Percentiles rank a stretch among this genome's conserved stretches.
Evolutionary conservation across 2,888 invertebrate genomes (phyloP).

Genomic region (Lissonota sp.): DNA sequence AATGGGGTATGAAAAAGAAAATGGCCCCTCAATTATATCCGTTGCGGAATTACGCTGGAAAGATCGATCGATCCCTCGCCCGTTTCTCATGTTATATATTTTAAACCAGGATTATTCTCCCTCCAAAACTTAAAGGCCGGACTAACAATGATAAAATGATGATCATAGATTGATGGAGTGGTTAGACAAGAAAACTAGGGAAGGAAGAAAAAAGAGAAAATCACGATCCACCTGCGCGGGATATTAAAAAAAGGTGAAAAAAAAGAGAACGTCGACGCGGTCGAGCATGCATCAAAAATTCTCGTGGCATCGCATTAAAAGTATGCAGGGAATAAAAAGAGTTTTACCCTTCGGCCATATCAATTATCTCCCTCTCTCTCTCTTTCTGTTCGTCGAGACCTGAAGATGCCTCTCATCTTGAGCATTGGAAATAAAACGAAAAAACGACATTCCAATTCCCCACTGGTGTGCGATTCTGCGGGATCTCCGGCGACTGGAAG

Average conservation of each 20-base stretch:
- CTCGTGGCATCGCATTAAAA: slow-evolving; percentile 39
- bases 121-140: background rate
- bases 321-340: background rate
- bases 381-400: background rate
- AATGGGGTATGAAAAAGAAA: slow-evolving; percentile 37
- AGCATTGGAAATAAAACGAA: slow-evolving; percentile 17
- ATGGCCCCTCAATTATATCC: slow-evolving; percentile 41
- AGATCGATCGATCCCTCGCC: too few species aligned
- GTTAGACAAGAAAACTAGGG: background rate
- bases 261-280: slow-evolving; percentile 29
- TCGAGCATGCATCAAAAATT: slow-evolving; percentile 36
- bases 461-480: background rate
- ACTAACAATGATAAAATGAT: background rate
- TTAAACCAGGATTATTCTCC: too few species aligned
- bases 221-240: slow-evolving; percentile 48
- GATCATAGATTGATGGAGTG: background rate
- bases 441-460: slow-evolving; percentile 16
- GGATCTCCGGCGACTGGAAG: background rate
- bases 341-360: slow-evolving; percentile 43
- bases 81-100: too few species aligned
- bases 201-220: slow-evolving; percentile 7
- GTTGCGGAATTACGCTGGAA: background rate
- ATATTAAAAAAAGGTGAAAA: slow-evolving; percentile 23
- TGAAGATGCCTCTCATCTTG: slow-evolving; percentile 11
- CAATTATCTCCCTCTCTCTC: slow-evolving; percentile 42